Evolutionary conservation across 2,888 invertebrate genomes (phyloP).

Genomic region (Meiosimyza decipiens): DNA sequence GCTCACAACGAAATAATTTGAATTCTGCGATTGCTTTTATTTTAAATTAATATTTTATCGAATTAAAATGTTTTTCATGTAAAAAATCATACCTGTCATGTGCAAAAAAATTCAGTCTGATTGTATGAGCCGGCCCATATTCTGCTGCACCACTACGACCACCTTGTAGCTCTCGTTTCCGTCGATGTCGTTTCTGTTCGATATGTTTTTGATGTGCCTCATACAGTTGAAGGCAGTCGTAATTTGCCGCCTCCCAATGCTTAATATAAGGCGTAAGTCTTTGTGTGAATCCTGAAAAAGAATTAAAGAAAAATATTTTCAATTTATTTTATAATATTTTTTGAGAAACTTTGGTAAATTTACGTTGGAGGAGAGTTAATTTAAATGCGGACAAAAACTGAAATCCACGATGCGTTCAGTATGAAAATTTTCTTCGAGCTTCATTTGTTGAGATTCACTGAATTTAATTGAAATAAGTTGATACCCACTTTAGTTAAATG

Average conservation of each 20-base stretch:
- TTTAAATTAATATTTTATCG: slow-evolving; percentile 4
- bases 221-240: slow-evolving; percentile 70
- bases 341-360: not conserved
- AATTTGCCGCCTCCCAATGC: slow-evolving; percentile 83
- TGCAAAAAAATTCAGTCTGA: slow-evolving; percentile 66
- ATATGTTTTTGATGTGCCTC: slow-evolving; percentile 65
- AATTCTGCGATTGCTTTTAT: slow-evolving; percentile 15
- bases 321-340: no score
- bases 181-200: slow-evolving; percentile 62
- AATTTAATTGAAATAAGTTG: no score
- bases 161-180: slow-evolving; percentile 61
- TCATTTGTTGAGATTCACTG: no score
- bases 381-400: not conserved
- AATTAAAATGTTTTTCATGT: slow-evolving; percentile 7
- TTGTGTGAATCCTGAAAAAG: slow-evolving; percentile 70
- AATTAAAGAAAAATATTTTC: not conserved
- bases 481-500: no score
- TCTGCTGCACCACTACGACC: slow-evolving; percentile 52
- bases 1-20: not conserved
- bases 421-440: no score
- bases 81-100: slow-evolving; percentile 64
- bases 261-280: slow-evolving; percentile 79
- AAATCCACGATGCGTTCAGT: not conserved
- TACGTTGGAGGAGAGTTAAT: not conserved
- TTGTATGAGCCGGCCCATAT: slow-evolving; percentile 63